Percentiles rank a stretch among this genome's conserved stretches.
These are phyloP conservation scores for Sycophila sp. DNA, from an alignment of 1,140 invertebrate genomes.

Conservation along the genomic window DNA sequence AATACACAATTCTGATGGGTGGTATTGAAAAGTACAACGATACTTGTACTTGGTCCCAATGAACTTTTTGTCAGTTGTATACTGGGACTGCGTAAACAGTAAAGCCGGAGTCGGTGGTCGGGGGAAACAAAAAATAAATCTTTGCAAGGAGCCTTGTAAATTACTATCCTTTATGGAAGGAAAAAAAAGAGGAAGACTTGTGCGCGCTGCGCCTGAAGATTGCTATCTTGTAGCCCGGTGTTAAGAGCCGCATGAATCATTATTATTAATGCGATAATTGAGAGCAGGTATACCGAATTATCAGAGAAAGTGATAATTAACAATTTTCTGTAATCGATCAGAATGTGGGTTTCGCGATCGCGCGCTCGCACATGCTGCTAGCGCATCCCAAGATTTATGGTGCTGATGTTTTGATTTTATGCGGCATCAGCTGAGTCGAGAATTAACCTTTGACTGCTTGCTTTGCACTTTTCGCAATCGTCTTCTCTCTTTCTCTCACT, in stretches of 20 bases:
- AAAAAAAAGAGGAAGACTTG: conserved; percentile 1
- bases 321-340: conserved; percentile 40
- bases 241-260: conserved; percentile 38
- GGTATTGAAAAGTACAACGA: background rate
- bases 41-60: background rate
- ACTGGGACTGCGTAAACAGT: no score
- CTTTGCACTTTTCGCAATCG: background rate
- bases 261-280: conserved; percentile 41
- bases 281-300: conserved; percentile 32
- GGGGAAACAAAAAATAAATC: conserved; percentile 22
- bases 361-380: background rate
- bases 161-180: conserved; percentile 37
- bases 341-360: conserved; percentile 20
- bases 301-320: conserved; percentile 38
- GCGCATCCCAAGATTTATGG: conserved; percentile 23
- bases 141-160: conserved; percentile 28
- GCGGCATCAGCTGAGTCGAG: background rate
- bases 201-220: conserved; percentile 11
- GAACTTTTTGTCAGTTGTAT: conserved; percentile 4
- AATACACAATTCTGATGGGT: no score
- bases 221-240: conserved; percentile 34
- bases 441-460: conserved; percentile 11
- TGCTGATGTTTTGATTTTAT: conserved; percentile 9
- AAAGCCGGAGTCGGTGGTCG: no score
- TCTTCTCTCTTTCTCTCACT: background rate